Conservation (phyloP, 2,113 vertebrate genomes). For the Talpa occidentalis region DNA sequence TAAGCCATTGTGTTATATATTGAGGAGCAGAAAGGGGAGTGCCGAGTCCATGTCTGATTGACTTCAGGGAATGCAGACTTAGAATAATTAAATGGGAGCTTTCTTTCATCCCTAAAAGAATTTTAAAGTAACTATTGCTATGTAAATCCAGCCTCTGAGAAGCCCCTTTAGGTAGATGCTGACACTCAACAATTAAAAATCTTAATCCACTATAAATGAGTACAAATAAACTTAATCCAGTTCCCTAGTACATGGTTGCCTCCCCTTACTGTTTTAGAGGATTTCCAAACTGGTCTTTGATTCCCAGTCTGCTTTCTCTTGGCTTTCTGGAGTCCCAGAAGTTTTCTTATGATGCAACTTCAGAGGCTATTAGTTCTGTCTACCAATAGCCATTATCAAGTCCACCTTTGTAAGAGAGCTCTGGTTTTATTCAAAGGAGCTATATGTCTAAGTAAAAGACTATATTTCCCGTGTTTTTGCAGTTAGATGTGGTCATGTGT, state of each 20-base stretch:
- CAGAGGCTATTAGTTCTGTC: neutral
- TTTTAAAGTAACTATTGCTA: neutral
- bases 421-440: neutral
- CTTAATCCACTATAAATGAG: neutral
- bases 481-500: neutral
- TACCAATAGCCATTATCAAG: neutral
- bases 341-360: neutral
- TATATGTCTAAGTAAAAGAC: neutral
- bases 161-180: neutral
- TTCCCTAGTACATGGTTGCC: neutral
- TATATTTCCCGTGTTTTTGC: neutral
- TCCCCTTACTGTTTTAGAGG: neutral
- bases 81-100: slow-evolving; percentile 8
- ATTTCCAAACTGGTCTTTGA: neutral
- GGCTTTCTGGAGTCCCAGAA: no score
- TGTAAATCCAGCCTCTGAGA: neutral
- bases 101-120: slow-evolving; percentile 51
- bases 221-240: neutral
- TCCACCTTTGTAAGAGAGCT: neutral
- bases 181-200: slow-evolving; percentile 21
- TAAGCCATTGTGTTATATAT: neutral
- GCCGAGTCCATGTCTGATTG: neutral
- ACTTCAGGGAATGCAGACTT: slow-evolving; percentile 19
- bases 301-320: neutral
- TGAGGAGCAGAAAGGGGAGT: neutral